Percentiles rank a stretch among this genome's conserved stretches.
phyloP scores from a whole-genome alignment of 2,113 vertebrate genomes.

The Pachycephala philippinensis region DNA sequence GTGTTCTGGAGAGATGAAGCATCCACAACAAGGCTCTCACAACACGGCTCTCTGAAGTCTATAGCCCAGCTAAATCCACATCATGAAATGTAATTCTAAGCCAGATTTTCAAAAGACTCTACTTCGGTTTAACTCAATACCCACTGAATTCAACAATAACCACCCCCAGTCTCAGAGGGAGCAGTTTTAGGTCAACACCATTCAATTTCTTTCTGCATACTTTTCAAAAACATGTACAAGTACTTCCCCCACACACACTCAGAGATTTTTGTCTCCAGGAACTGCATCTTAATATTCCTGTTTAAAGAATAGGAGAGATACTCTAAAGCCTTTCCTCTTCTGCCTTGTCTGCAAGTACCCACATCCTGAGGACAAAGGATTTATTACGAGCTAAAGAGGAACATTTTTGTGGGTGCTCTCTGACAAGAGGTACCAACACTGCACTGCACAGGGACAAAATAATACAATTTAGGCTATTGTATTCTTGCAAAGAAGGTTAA shows the following conservation, averaged over 20 bases:
- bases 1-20: neutral
- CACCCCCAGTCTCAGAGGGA: neutral
- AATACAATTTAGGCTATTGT: slow-evolving; percentile 31
- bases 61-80: neutral
- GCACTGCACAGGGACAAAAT: neutral
- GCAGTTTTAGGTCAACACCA: neutral
- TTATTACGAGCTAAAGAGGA: slow-evolving; percentile 17
- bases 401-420: slow-evolving; percentile 7
- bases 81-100: neutral
- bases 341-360: neutral
- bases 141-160: neutral
- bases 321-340: neutral
- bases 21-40: neutral
- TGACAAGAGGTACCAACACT: neutral
- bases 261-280: neutral
- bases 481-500: neutral
- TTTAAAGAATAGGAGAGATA: neutral
- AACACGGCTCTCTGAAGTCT: neutral
- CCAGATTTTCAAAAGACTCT: neutral
- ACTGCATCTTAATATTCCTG: neutral
- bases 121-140: neutral
- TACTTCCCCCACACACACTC: neutral
- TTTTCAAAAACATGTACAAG: neutral
- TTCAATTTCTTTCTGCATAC: neutral
- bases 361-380: neutral